These are phyloP conservation scores for Numenius phaeopus DNA, from an alignment of 2,797 vertebrate genomes.

Conservation along the genomic window DNA sequence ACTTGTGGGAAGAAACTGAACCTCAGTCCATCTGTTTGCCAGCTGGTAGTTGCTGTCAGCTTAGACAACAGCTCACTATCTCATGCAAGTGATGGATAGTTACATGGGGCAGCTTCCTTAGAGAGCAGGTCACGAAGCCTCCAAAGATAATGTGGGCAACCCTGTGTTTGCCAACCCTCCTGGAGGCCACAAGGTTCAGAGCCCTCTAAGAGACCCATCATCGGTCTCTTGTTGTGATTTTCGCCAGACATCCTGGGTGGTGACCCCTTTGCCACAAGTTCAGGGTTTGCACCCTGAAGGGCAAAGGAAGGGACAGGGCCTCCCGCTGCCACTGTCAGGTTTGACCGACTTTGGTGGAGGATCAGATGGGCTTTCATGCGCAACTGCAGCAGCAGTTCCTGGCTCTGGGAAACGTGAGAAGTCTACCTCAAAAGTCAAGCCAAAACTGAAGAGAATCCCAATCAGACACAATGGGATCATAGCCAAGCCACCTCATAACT, in stretches of 20 bases:
- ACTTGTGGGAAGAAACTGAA: neutral
- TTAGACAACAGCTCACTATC: neutral
- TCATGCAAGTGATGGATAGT: neutral
- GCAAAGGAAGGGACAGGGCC: neutral
- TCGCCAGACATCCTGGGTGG: neutral
- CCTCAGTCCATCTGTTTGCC: slow-evolving; percentile 21
- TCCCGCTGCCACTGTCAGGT: neutral
- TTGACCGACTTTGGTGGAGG: neutral
- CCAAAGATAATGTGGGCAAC: neutral
- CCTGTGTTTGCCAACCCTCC: neutral
- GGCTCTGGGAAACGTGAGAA: neutral
- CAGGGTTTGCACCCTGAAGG: neutral
- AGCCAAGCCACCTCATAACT: neutral
- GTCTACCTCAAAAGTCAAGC: neutral
- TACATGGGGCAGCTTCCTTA: neutral
- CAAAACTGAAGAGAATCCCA: neutral
- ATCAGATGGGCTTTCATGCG: neutral
- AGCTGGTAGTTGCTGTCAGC: neutral
- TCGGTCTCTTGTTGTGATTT: rapidly evolving
- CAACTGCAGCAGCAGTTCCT: neutral
- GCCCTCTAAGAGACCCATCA: neutral
- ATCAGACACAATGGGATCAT: neutral
- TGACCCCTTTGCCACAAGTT: neutral
- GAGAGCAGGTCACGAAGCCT: neutral
- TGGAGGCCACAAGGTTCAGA: neutral